These are phyloP conservation scores for Pan troglodytes DNA, from an alignment of 2,113 vertebrate species.

Conservation along the genomic window NHGRI_mPanTro3-v2.1_pri NC_072411.2:139415501-139416000, in stretches of 20 bases:
- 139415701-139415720: background rate
- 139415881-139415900: background rate
- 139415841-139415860: background rate
- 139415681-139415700: background rate
- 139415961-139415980: background rate
- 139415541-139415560: background rate
- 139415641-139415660: background rate
- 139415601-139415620: no score
- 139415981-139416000: no score
- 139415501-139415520: background rate
- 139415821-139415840: background rate
- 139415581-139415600: no score
- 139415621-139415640: no score
- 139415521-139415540: background rate
- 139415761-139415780: background rate
- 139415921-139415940: background rate
- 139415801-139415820: background rate
- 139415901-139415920: background rate
- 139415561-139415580: no score
- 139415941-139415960: background rate
- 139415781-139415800: background rate
- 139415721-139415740: background rate
- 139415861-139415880: background rate
- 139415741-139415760: background rate
- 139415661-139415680: background rate